These are phyloP conservation scores for Leucoma salicis DNA, from an alignment of 2,888 invertebrate species.

Conservation along the genomic window DNA sequence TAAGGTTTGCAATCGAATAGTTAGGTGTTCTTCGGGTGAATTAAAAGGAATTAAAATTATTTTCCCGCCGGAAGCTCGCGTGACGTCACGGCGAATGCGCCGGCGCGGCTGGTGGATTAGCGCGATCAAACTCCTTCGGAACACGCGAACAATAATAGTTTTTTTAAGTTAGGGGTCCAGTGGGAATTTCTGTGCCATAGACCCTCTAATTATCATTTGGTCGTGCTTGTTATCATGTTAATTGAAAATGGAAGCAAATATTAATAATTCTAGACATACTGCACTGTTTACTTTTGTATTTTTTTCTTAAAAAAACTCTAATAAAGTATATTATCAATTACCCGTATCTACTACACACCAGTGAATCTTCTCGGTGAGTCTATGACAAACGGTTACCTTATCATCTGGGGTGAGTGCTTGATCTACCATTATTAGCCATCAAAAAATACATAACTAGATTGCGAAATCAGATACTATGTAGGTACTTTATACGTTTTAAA, in stretches of 20 bases:
- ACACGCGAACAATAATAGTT: slow-evolving; percentile 49
- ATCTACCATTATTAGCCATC: no score
- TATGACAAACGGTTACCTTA: no score
- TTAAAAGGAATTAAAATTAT: slow-evolving; percentile 42
- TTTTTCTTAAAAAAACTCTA: no score
- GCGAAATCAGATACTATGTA: no score
- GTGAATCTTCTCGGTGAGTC: no score
- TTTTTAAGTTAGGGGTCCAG: slow-evolving; percentile 40
- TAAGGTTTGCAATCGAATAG: slow-evolving; percentile 29
- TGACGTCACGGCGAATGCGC: slow-evolving; percentile 55
- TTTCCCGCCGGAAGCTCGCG: slow-evolving; percentile 56
- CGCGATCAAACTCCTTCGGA: slow-evolving; percentile 49
- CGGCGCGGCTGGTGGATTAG: slow-evolving; percentile 48
- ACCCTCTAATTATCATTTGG: slow-evolving; percentile 8
- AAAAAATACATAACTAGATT: no score
- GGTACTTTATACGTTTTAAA: no score
- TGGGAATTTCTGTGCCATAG: slow-evolving; percentile 26
- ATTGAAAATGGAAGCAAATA: not conserved
- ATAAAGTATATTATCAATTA: no score
- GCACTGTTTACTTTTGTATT: no score
- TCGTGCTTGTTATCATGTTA: slow-evolving; percentile 20
- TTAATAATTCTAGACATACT: no score
- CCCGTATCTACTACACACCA: no score
- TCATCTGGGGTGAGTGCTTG: no score
- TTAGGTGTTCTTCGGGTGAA: slow-evolving; percentile 26